phyloP scores from a whole-genome alignment of 2,888 invertebrate species.

The Melanophora roralis region DNA sequence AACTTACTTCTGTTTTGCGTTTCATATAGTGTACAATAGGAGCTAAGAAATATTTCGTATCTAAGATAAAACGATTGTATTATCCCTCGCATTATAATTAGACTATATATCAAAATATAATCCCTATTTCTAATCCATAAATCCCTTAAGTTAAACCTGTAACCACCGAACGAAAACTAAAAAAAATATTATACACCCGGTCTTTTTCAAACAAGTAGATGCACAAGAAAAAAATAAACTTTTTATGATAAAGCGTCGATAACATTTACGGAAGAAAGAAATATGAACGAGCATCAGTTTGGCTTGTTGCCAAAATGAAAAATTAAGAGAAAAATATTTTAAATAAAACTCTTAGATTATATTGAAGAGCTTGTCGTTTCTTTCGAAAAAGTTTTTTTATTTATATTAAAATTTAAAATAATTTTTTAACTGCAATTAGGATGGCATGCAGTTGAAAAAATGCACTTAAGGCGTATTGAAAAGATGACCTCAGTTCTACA shows the following conservation, averaged over 20 bases:
- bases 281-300: conserved; percentile 22
- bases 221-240: neutral
- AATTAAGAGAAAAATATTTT: conserved; percentile 37
- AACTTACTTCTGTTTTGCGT: too few species aligned
- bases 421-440: conserved; percentile 46
- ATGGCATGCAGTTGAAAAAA: conserved; percentile 51
- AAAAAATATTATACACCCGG: conserved; percentile 22
- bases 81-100: conserved; percentile 34
- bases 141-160: neutral
- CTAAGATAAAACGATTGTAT: conserved; percentile 8
- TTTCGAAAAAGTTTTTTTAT: conserved; percentile 13
- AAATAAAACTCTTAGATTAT: neutral
- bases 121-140: conserved; percentile 1
- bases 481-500: too few species aligned
- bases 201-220: neutral
- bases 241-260: conserved; percentile 33
- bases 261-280: conserved; percentile 51
- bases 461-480: too few species aligned
- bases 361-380: neutral
- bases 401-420: conserved; percentile 24
- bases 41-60: too few species aligned
- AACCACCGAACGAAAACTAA: conserved; percentile 12
- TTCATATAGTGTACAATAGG: too few species aligned
- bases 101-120: conserved; percentile 23
- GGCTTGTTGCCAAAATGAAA: conserved; percentile 35